Percentiles rank a stretch among this genome's conserved stretches.
Evolutionary conservation across 2,113 vertebrate genomes (phyloP).

Genomic region (Elachura formosa): DNA sequence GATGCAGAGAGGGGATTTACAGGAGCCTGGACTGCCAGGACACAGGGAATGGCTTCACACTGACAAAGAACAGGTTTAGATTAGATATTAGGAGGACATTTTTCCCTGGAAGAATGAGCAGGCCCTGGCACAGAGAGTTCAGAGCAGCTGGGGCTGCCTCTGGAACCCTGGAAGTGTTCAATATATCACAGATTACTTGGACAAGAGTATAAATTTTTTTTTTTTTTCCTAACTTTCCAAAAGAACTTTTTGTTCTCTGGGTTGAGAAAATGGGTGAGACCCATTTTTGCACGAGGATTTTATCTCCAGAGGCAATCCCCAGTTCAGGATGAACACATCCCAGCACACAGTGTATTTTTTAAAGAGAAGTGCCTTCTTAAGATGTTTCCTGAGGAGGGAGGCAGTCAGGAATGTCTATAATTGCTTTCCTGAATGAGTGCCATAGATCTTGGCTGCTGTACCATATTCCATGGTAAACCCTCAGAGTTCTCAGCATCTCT

Average conservation of each 20-base stretch:
- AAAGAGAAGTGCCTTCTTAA: slow-evolving; percentile 1
- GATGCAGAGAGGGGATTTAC: not conserved
- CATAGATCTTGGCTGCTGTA: slow-evolving; percentile 12
- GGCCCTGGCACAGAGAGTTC: not conserved
- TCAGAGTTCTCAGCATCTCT: not conserved
- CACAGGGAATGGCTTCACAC: not conserved
- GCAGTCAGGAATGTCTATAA: slow-evolving; percentile 12
- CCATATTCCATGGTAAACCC: not conserved
- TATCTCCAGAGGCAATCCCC: not conserved
- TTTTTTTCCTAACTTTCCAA: not conserved
- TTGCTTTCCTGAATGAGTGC: slow-evolving; percentile 16
- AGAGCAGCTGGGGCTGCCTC: not conserved
- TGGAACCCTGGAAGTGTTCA: not conserved
- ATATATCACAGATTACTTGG: not conserved
- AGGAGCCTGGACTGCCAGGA: not conserved
- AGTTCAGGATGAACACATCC: not conserved
- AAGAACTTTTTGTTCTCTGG: not conserved
- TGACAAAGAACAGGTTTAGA: not conserved
- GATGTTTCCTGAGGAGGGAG: not conserved
- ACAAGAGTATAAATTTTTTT: not conserved
- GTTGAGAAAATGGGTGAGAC: not conserved
- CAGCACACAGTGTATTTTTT: not conserved
- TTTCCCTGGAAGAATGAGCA: accelerated
- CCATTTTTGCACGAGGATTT: not conserved
- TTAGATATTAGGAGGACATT: not conserved